A percentile compares a stretch with the other conserved stretches of the same genome.
These are phyloP conservation scores for Diuraphis noxia DNA, from an alignment of 1,140 invertebrate species.

Conservation along the genomic window DNA sequence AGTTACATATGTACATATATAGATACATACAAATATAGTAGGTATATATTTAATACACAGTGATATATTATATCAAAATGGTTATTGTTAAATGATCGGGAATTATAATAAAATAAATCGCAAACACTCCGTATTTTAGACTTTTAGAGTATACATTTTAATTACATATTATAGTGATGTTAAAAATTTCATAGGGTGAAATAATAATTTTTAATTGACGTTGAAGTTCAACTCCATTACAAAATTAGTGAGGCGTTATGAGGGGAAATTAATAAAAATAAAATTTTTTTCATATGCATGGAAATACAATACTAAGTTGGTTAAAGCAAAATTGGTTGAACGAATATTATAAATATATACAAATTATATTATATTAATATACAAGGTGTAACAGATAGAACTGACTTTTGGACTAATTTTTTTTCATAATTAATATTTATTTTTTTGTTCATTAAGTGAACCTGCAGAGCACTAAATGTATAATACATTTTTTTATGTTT, in stretches of 20 bases:
- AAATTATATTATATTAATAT: too few relatives aligned
- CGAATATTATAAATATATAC: too few relatives aligned
- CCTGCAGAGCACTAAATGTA: too few relatives aligned
- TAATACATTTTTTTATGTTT: too few relatives aligned
- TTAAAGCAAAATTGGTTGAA: too few relatives aligned
- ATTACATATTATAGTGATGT: constrained; percentile 4
- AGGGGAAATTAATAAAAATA: neutral
- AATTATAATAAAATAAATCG: neutral
- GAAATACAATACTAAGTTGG: neutral
- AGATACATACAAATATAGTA: neutral
- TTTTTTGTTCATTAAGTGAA: too few relatives aligned
- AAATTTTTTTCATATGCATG: neutral
- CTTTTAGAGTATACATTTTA: neutral
- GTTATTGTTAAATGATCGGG: neutral
- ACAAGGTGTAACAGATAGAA: too few relatives aligned
- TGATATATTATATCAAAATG: neutral
- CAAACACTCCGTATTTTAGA: neutral
- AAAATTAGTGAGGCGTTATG: neutral
- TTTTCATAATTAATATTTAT: too few relatives aligned
- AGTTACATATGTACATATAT: neutral
- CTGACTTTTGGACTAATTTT: too few relatives aligned
- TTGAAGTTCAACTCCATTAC: neutral
- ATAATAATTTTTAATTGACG: neutral
- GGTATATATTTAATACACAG: too few relatives aligned
- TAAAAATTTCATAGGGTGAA: neutral